Evolutionary conservation across 2,888 invertebrate species (phyloP).

Genomic region (Lycocerus yunnanus): DNA sequence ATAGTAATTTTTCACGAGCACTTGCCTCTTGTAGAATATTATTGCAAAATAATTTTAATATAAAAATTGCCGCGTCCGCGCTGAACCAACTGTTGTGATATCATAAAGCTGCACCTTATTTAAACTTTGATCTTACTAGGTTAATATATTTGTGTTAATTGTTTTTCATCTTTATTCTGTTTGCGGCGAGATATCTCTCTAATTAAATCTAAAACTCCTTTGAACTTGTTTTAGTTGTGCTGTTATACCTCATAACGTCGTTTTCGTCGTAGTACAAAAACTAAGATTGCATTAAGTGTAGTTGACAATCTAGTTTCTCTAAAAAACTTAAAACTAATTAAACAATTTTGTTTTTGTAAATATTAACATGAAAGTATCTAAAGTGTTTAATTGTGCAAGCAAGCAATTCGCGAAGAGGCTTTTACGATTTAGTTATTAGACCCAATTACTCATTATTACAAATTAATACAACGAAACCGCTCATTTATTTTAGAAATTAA

Average conservation of each 20-base stretch:
- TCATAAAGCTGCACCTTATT: background rate
- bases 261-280: background rate
- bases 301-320: background rate
- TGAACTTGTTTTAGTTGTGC: background rate
- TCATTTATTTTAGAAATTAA: background rate
- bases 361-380: too few relatives aligned
- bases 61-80: too few relatives aligned
- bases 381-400: too few relatives aligned
- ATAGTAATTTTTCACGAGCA: too few relatives aligned
- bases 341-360: background rate
- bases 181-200: background rate
- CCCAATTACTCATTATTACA: background rate
- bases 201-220: background rate
- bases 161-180: background rate
- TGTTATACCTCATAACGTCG: background rate
- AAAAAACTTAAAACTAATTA: background rate
- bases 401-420: background rate
- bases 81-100: too few relatives aligned
- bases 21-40: too few relatives aligned
- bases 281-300: background rate
- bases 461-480: background rate
- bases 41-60: too few relatives aligned
- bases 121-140: background rate
- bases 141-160: background rate
- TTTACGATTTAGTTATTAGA: background rate